Conservation (phyloP, 2,113 vertebrate species). For the Scatophagus argus region DNA sequence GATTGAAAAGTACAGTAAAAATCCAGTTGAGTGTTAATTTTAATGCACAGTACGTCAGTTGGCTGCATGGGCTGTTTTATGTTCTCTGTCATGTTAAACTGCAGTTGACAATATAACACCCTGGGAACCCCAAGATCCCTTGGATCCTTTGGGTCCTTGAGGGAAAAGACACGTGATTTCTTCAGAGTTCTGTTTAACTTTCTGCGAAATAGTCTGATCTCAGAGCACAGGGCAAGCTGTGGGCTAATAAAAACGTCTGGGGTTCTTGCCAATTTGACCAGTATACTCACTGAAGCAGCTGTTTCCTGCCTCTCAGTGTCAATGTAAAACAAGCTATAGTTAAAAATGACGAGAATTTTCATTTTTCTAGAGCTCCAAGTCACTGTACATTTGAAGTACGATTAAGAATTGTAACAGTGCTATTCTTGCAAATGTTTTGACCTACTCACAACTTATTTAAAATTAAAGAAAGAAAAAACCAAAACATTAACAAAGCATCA, state of each 20-base stretch:
- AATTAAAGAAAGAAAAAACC: neutral
- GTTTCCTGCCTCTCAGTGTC: slow-evolving; percentile 52
- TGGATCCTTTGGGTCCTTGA: slow-evolving; percentile 66
- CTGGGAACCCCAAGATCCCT: slow-evolving; percentile 60
- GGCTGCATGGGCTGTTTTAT: neutral
- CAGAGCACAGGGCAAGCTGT: slow-evolving; percentile 23
- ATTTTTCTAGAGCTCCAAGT: neutral
- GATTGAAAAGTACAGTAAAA: neutral
- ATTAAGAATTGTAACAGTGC: neutral
- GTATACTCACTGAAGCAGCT: slow-evolving; percentile 56
- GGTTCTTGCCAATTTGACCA: slow-evolving; percentile 47
- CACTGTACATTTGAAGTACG: neutral
- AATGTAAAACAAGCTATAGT: neutral
- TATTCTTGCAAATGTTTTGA: neutral
- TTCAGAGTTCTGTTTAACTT: slow-evolving; percentile 36
- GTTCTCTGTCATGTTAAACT: slow-evolving; percentile 14
- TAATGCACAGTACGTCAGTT: neutral
- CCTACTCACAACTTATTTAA: neutral
- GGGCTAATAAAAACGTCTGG: slow-evolving; percentile 52
- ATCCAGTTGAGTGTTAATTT: neutral
- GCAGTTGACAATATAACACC: slow-evolving; percentile 28
- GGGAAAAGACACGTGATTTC: slow-evolving; percentile 23
- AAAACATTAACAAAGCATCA: slow-evolving; percentile 17
- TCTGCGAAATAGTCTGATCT: slow-evolving; percentile 55
- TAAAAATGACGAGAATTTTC: neutral